Evolutionary conservation across 2,113 vertebrate species (phyloP).

Genomic region (Ceyx cyanopectus): DNA sequence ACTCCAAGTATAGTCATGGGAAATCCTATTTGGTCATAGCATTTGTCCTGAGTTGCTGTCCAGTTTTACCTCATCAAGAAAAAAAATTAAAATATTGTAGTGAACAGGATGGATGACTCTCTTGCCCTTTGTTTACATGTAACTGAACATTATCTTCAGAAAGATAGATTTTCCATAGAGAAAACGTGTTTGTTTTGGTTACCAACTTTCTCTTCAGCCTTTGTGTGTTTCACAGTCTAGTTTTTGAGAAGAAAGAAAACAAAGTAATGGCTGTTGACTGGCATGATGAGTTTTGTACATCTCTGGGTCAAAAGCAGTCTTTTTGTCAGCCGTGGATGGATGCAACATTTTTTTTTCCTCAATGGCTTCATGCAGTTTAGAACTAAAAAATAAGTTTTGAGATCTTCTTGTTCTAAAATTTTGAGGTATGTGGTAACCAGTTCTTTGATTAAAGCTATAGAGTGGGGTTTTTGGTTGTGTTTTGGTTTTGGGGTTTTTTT

Average conservation of each 20-base stretch:
- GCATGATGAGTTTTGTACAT: neutral
- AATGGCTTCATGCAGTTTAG: neutral
- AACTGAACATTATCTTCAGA: neutral
- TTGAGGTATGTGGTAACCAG: neutral
- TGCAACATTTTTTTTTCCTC: neutral
- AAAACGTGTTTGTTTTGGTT: constrained; percentile 55
- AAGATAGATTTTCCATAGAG: neutral
- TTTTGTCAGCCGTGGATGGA: neutral
- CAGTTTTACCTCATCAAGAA: constrained; percentile 45
- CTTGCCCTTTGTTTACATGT: constrained; percentile 11
- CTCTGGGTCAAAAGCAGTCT: neutral
- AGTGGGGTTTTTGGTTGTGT: too few relatives aligned
- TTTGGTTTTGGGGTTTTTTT: neutral
- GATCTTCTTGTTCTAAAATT: neutral
- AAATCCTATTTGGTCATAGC: constrained; percentile 41
- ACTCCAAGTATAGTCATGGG: neutral
- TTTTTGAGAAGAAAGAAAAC: constrained; percentile 48
- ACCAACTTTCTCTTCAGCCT: constrained; percentile 54
- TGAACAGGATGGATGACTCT: neutral
- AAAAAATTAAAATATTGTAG: neutral
- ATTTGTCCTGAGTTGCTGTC: constrained; percentile 31
- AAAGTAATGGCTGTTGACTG: neutral
- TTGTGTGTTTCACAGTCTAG: constrained; percentile 45
- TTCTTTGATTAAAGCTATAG: neutral
- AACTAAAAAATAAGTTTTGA: neutral